Conservation (phyloP, 2,888 invertebrate species). For the Drosophila mulleri region DNA sequence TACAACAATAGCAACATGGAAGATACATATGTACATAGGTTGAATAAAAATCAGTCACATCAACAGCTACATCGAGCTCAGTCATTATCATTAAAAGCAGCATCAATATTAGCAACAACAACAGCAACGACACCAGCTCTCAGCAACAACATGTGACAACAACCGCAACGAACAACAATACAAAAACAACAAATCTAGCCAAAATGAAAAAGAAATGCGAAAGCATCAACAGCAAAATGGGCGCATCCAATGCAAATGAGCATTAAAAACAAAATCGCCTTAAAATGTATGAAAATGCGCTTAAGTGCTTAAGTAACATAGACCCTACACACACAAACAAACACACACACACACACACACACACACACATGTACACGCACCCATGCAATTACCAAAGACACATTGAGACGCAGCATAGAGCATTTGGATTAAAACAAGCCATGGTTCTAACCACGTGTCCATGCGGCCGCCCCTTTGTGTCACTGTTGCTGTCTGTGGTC, state of each 20-base stretch:
- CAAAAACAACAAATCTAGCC: neutral
- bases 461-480: conserved; percentile 40
- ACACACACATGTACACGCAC: conserved; percentile 3
- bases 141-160: neutral
- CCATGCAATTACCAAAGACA: neutral
- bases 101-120: conserved; percentile 1
- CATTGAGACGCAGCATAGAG: conserved; percentile 8
- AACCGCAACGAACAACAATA: neutral
- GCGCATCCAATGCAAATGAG: conserved; percentile 58
- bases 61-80: neutral
- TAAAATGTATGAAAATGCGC: conserved; percentile 61
- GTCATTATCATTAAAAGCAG: neutral
- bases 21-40: neutral
- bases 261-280: conserved; percentile 58
- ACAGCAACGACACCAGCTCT: neutral
- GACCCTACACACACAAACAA: conserved; percentile 8
- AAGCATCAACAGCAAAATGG: conserved; percentile 1
- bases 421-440: conserved; percentile 52
- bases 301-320: conserved; percentile 53
- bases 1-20: neutral
- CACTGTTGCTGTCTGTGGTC: conserved; percentile 19
- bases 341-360: neutral
- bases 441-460: conserved; percentile 59
- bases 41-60: neutral
- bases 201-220: neutral